Evolutionary conservation across 1,140 invertebrate species (phyloP).

Genomic region (Brachionus asplanchnoidis): DNA sequence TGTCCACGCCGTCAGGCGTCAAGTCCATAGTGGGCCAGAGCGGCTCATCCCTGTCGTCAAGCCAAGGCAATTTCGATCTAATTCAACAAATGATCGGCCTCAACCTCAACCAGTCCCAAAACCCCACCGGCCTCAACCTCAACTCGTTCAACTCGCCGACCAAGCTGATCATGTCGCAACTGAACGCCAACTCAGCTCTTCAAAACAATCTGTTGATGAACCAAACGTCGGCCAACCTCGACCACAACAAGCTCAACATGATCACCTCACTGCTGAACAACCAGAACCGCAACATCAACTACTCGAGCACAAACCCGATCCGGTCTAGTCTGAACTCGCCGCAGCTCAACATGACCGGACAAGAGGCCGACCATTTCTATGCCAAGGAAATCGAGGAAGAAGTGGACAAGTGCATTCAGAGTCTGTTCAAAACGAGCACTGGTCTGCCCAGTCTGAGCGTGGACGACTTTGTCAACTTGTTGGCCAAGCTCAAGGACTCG

Average conservation of each 20-base stretch:
- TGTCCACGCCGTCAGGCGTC: background rate
- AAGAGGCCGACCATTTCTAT: conserved; percentile 59
- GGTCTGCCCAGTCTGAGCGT: conserved; percentile 81
- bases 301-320: background rate
- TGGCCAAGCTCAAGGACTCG: conserved; percentile 91
- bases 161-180: conserved; percentile 3
- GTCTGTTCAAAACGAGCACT: conserved; percentile 88
- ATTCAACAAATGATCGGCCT: conserved; percentile 10
- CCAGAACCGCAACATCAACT: background rate
- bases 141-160: conserved; percentile 26
- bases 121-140: background rate
- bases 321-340: conserved; percentile 27
- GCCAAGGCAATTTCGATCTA: background rate
- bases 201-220: background rate
- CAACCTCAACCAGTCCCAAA: background rate
- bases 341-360: conserved; percentile 44
- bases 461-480: conserved; percentile 67
- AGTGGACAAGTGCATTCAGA: conserved; percentile 92
- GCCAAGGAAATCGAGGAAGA: conserved; percentile 95
- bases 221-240: background rate
- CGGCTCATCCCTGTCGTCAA: background rate
- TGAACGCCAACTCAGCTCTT: background rate
- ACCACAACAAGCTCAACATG: background rate
- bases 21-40: background rate
- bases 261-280: background rate